Base-by-base conservation (phyloP, 2,113 vertebrate genomes). In the Empidonax alnorum region DNA sequence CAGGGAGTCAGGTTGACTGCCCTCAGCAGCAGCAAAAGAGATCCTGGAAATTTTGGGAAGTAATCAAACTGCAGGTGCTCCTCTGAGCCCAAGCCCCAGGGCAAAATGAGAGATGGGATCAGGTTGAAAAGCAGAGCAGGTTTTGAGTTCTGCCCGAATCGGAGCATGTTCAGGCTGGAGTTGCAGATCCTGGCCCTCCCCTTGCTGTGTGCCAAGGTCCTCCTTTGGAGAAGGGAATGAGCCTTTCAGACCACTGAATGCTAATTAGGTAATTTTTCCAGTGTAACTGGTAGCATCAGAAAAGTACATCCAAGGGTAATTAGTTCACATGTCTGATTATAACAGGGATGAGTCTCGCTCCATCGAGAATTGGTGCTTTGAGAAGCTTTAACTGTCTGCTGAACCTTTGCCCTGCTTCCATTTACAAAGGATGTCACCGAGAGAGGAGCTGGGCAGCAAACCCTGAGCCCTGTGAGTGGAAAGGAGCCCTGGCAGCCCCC, bases 241-340 rank as follows among this genome's bases (percentile, higher is more conserved):
- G 75, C 78, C 67, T 59, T 74, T 73, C 61, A 24, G 39, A 49
- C 39, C 55, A 74, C 59, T 14, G 78, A 55, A 55, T 42, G 67
- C 78, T 91, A 77, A 91, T 83, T 14, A 79, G 50, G 42, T 10
- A 12, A 78, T 95, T 89, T 81, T 87, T 58, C 71, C 47, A 63
- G 20, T 66, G 77, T 52, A 91, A 90, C 80, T 24, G 20, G 78
- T 27, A 85, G 75, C 94, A 80, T 71, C 87, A 55, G n/a, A 71
- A 91, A 90, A 90, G 87, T 80, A 91, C 78, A 74, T 76, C 71
- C 83, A 86, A 74, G 87, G 79, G 85, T 96, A 94, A 96, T 96
- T 91, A 96, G 93, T 85, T 88, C 91, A 61, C 46, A 41, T 31
- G 84, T 85, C 87, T 93, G 94, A 93, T 89, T 74, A 63, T 33